phyloP scores from a whole-genome alignment of 1,140 invertebrate species.

The Rhyzopertha dominica region DNA sequence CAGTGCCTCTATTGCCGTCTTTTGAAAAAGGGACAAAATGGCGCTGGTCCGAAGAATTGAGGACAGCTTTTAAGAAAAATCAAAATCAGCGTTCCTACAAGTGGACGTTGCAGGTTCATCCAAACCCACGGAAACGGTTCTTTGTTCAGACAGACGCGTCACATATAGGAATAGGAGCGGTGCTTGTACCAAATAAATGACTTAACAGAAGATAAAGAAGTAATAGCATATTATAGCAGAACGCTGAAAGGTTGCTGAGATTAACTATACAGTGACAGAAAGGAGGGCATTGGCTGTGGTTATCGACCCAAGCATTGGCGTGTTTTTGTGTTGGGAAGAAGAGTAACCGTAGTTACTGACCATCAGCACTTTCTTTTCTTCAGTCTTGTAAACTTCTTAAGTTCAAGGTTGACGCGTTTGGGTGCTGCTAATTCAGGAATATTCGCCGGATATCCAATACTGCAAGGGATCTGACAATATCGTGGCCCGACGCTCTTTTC shows the following conservation, averaged over 20 bases:
- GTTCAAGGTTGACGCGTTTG: constrained; percentile 2
- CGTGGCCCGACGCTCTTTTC: not conserved
- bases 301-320: constrained; percentile 4
- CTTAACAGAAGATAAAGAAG: not conserved
- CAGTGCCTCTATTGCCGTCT: not conserved
- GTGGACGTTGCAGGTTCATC: not conserved
- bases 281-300: constrained; percentile 1
- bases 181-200: constrained; percentile 1
- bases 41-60: constrained; percentile 1
- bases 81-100: constrained; percentile 3
- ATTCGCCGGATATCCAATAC: constrained; percentile 2
- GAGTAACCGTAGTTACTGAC: constrained; percentile 4
- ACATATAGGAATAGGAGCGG: not conserved
- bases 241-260: not conserved
- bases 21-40: constrained; percentile 9
- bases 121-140: not conserved
- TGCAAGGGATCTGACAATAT: constrained; percentile 12
- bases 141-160: not conserved
- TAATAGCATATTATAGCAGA: constrained; percentile 1
- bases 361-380: constrained; percentile 5
- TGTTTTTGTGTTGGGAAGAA: constrained; percentile 2
- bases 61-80: constrained; percentile 6
- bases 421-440: constrained; percentile 8
- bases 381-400: constrained; percentile 3
- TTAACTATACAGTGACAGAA: constrained; percentile 6